Base-by-base conservation (phyloP, 2,113 vertebrate species). In the Myotis brandtii region DNA sequence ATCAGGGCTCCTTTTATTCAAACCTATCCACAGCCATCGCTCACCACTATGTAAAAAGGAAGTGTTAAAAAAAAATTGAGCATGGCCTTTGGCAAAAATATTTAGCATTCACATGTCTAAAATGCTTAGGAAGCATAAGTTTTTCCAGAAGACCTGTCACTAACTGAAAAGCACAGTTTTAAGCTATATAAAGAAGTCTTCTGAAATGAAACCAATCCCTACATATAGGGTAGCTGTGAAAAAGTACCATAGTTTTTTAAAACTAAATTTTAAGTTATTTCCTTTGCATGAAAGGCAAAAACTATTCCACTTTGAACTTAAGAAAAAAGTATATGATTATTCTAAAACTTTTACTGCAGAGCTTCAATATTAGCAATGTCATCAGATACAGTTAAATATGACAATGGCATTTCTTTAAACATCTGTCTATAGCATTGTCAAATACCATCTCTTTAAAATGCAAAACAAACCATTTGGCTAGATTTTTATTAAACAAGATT, bases 1-100 rank as follows among this genome's bases (percentile, higher is more conserved):
- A 95, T 98, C 98, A 18, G 99, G 99, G 98, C 99, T 99, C 90
- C 99, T 99, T 95, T 99, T 99, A 98, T 99, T 99, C 97, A 99
- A 98, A 90, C 99, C 99, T 34, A 99, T 98, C 99, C 99, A 99
- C 94, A 99, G 98, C 98, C 98, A 99, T 54, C 99, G 97, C 27
- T 89, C 99, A 89, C 98, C 98, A 97, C 99, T 98, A 93, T 99
- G 97, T 43, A 92, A 98, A 97, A 59, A 95, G 20, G 20, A 91
- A 97, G 79, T 6, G 52, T 96, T 32, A 86, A 32, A 82, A 93
- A 76, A 76, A 94, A 48, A 54, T 37, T 94, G 23, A 95, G 10
- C 2, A 23, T 11, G 96, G 32, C 0, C 46, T 14, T 43, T 75
- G 54, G 48, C 89, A 86, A 97, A 88, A 54, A 96, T 32, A 94